Evolutionary conservation across 2,888 invertebrate genomes (phyloP).

Genomic region (Eristalis tenax): DNA sequence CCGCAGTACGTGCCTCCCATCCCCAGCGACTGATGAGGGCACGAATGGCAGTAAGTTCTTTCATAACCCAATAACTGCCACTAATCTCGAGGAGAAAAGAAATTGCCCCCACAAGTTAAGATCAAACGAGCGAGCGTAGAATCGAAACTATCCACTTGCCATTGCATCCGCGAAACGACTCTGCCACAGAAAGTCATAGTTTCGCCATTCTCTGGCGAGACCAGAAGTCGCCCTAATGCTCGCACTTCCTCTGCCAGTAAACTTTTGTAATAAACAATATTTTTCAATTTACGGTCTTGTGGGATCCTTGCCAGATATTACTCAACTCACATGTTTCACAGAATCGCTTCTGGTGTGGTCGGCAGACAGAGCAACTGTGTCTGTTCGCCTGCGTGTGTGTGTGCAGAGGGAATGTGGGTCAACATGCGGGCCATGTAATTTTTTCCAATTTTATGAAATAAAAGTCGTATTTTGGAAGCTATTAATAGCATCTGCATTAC

Average conservation of each 20-base stretch:
- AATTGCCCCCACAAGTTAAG: background rate
- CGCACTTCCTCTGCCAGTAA: background rate
- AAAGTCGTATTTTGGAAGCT: background rate
- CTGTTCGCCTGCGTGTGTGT: background rate
- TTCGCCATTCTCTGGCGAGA: background rate
- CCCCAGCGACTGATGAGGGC: too few relatives aligned
- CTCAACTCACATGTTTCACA: background rate
- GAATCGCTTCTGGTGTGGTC: background rate
- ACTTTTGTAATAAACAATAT: slow-evolving; percentile 7
- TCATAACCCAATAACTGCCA: too few relatives aligned
- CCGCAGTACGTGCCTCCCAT: too few relatives aligned
- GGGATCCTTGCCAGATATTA: background rate
- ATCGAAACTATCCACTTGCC: background rate
- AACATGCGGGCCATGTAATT: background rate
- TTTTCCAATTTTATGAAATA: background rate
- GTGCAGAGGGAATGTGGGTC: background rate
- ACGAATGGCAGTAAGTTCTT: too few relatives aligned
- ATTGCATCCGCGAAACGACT: too few relatives aligned
- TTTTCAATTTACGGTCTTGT: background rate
- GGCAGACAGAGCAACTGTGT: background rate
- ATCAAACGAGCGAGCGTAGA: background rate
- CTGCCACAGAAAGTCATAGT: too few relatives aligned
- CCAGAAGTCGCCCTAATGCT: background rate
- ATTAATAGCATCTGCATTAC: too few relatives aligned
- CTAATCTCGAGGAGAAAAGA: too few relatives aligned